Evolutionary conservation across 1,140 invertebrate species (phyloP), one percentile per base, ranked within the genome.

Genomic region (Heliconius hewitsoni): DNA sequence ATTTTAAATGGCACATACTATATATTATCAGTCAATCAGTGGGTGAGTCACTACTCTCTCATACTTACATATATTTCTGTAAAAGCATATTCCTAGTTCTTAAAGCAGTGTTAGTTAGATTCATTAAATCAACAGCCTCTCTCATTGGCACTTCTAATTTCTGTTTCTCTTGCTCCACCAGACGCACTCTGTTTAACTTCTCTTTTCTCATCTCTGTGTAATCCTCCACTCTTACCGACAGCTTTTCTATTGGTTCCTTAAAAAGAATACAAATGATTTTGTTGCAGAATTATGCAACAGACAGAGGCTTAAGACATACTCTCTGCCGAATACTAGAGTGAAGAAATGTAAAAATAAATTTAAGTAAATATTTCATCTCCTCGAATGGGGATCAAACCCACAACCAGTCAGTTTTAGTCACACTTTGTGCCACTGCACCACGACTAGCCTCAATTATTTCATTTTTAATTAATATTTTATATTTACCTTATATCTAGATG

Each of bases 101-200:
- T 11, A 96, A 95, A 9, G 97, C 95, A 30, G 95, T 95, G 89
- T 99, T 99, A 86, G 98, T 97, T 4, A 96, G 86, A 84, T 96
- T 97, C 77, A 99, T 95, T 90, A 96, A 98, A 73, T 97, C 96
- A 0, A 99, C 95, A 1, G 98, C 98, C 85, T 98, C 97, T 86
- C 98, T 96, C 95, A 98, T 98, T 0, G 98, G 97, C 80, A 96
- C 97, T 87, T 98, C 96, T 70, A 99, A 92, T 78, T 97, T 96
- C 79, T 97, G 96, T 90, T 98, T 98, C 90, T 99, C 98, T 83
- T 97, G 98, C 94, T 99, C 97, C 2, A 98, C 98, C 34, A 98
- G 93, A 87, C 98, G 97, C 1, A 99, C 96, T 84, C 98, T 95
- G 92, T 98, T 98, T 52, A 99, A 92, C 92, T 99, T 99, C 93